A percentile compares a stretch with the other conserved stretches of the same genome.
These are phyloP conservation scores for Drosophila persimilis DNA, from an alignment of 1,140 invertebrate genomes.

Conservation along the genomic window DNA sequence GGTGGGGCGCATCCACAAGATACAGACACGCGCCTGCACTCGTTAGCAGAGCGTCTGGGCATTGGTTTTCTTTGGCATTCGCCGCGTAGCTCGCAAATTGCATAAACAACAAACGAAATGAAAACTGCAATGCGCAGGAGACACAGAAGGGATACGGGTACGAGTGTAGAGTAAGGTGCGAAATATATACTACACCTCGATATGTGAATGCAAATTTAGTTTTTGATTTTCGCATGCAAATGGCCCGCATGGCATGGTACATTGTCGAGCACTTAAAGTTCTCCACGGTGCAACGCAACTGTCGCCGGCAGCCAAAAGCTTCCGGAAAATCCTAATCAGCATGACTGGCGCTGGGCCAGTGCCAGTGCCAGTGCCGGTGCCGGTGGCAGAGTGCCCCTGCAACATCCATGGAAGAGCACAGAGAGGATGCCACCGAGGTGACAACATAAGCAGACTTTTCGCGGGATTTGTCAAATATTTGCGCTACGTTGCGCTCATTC, in stretches of 20 bases:
- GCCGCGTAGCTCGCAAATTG: constrained; percentile 52
- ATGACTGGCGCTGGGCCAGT: constrained; percentile 32
- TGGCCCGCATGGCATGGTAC: constrained; percentile 8
- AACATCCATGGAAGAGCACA: background rate
- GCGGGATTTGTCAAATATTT: constrained; percentile 80
- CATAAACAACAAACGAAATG: constrained; percentile 72
- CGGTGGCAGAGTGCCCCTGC: constrained; percentile 16
- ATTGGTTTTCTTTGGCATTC: constrained; percentile 55
- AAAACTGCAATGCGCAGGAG: constrained; percentile 25
- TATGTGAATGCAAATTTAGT: constrained; percentile 64
- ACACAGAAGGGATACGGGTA: constrained; percentile 13
- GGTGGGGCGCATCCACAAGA: constrained; percentile 39
- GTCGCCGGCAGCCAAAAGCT: background rate
- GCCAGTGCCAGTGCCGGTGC: constrained; percentile 27
- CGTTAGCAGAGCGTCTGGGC: constrained; percentile 56
- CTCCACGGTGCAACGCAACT: constrained; percentile 12
- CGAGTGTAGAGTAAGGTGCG: constrained; percentile 30
- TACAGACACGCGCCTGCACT: constrained; percentile 69
- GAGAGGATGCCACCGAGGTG: constrained; percentile 49
- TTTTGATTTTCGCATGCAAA: constrained; percentile 53
- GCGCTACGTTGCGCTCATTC: constrained; percentile 74
- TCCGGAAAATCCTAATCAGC: constrained; percentile 26
- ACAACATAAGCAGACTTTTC: constrained; percentile 79
- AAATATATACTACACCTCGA: constrained; percentile 73
- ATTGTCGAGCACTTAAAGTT: constrained; percentile 30